Evolutionary conservation across 2,888 invertebrate genomes (phyloP), one percentile per base, ranked within the genome.

Genomic region (Blastobasis adustella): DNA sequence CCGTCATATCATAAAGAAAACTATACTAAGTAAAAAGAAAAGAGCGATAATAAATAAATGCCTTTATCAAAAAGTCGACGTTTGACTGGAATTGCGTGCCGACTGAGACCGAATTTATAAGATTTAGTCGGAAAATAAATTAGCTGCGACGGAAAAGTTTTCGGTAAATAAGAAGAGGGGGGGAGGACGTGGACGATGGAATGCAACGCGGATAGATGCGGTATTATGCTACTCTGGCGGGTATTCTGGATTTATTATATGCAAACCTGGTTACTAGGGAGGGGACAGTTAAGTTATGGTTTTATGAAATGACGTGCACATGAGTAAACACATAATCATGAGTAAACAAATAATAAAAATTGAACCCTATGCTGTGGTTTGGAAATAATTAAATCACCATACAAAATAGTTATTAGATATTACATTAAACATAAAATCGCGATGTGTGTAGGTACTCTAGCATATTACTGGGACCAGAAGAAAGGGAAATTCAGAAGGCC

Each of bases 41-140:
- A 71, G 65, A 57, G 69, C 71, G 68, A 74, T 77, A n/a, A 69
- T 69, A 71, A 71, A 75, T 76, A 80, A 23, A 81, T 71, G 69
- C 71, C 74, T 74, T 84, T 84, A 86, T 86, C 84, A 82, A 77
- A 76, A 82, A 79, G 80, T 75, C 75, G 76, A 81, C 78, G 76
- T 79, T 76, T 79, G 77, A 81, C 69, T 80, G 72, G 73, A 76
- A 78, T 87, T 77, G 87, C 87, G 87, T 87, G 87, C 78, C 68
- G 73, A 79, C 75, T 73, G 76, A 69, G 77, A 70, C 74, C 70
- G 71, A 81, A 79, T 81, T 84, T 79, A 82, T 81, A 82, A 84
- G 83, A 86, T 85, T 86, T 82, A 78, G 78, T 81, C 71, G 76
- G 78, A 77, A 87, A 85, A 85, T 87, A 87, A 86, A 87, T 86